Conservation (phyloP, 2,113 vertebrate species). For the Oplegnathus fasciatus region DNA sequence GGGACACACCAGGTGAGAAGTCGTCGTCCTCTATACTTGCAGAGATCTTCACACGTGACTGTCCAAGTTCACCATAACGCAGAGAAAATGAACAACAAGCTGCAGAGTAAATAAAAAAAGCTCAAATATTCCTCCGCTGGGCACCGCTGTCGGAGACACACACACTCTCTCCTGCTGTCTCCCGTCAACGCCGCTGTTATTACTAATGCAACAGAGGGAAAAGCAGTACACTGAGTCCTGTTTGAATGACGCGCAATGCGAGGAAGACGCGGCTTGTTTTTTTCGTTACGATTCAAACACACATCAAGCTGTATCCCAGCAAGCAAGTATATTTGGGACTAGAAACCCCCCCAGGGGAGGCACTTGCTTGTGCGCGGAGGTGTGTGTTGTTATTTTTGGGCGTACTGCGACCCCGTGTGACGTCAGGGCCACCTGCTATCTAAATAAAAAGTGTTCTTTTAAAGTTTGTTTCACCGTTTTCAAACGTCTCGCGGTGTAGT, state of each 20-base stretch:
- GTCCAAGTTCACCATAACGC: constrained; percentile 82
- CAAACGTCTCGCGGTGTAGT: background rate
- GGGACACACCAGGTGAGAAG: constrained; percentile 72
- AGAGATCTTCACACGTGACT: constrained; percentile 80
- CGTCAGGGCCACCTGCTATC: constrained; percentile 93
- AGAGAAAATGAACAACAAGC: constrained; percentile 79
- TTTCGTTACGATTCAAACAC: constrained; percentile 83
- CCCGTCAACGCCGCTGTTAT: constrained; percentile 87
- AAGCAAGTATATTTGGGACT: constrained; percentile 84
- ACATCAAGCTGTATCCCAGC: constrained; percentile 83
- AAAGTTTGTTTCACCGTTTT: constrained; percentile 75
- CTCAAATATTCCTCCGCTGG: constrained; percentile 85
- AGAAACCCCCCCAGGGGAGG: constrained; percentile 81
- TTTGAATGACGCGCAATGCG: constrained; percentile 86
- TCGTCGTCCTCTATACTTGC: constrained; percentile 63
- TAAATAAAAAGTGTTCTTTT: constrained; percentile 82
- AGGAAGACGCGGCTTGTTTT: constrained; percentile 85
- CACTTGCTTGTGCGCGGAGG: constrained; percentile 80
- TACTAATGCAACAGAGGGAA: constrained; percentile 85
- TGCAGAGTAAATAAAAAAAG: constrained; percentile 82
- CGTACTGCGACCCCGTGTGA: constrained; percentile 87
- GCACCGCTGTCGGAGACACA: constrained; percentile 73
- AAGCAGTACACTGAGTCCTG: constrained; percentile 82
- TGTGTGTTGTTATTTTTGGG: constrained; percentile 81
- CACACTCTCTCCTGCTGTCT: constrained; percentile 84